Evolutionary conservation across 2,797 vertebrate species (phyloP).

Genomic region (Trichosurus vulpecula): DNA sequence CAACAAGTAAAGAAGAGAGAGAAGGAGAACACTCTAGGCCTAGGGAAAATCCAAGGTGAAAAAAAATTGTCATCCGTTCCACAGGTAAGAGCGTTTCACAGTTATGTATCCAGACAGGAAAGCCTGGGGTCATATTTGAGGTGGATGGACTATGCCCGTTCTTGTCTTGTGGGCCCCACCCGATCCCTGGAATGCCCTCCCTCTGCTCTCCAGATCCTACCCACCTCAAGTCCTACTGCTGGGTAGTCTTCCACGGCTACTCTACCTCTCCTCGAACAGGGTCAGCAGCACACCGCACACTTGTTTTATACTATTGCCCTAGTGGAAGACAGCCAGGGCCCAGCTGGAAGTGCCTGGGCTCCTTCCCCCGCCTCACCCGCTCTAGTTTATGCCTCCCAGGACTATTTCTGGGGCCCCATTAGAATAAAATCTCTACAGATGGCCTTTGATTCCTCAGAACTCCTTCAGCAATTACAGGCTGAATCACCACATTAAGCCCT

Average conservation of each 20-base stretch:
- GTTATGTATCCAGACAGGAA: not conserved
- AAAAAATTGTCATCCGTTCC: not conserved
- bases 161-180: not conserved
- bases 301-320: not conserved
- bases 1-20: not conserved
- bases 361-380: not conserved
- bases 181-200: not conserved
- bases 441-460: not conserved
- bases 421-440: slow-evolving; percentile 2
- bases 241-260: not conserved
- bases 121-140: not conserved
- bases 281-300: not conserved
- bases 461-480: not conserved
- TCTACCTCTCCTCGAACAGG: not conserved
- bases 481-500: not conserved
- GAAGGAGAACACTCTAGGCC: not conserved
- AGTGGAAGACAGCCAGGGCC: not conserved
- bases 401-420: not conserved
- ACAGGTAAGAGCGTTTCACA: not conserved
- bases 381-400: not conserved
- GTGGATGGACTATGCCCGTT: not conserved
- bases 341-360: not conserved
- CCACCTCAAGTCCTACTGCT: not conserved
- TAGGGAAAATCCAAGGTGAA: not conserved
- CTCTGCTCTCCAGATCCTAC: not conserved